Conservation (phyloP, 37 sponge, comb jelly and placozoan species). For the Bolinopsis microptera region DNA sequence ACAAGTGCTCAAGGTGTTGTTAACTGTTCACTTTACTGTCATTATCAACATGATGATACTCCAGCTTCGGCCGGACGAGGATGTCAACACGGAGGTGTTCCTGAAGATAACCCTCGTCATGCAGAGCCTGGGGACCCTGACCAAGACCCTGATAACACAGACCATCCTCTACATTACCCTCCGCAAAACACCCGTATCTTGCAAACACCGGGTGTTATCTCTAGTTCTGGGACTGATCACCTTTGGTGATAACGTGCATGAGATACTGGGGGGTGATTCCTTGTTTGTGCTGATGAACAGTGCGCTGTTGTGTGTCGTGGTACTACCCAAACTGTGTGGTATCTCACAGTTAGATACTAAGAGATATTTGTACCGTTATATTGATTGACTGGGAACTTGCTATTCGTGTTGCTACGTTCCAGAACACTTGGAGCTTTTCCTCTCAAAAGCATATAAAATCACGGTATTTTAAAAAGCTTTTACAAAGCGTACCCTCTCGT, state of each 20-base stretch:
- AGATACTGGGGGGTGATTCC: slow-evolving; percentile 17
- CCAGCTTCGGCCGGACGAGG: neutral
- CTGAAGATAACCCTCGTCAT: neutral
- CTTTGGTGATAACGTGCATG: neutral
- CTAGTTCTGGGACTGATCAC: neutral
- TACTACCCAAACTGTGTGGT: neutral
- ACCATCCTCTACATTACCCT: neutral
- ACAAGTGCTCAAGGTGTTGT: neutral
- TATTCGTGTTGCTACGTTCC: no score
- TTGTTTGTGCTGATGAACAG: neutral
- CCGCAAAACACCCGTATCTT: neutral
- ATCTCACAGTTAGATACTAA: neutral
- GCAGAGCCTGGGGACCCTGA: neutral
- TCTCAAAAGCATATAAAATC: no score
- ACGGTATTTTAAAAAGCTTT: no score
- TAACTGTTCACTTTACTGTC: neutral
- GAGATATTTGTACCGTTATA: neutral
- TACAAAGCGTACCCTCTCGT: slow-evolving; percentile 61
- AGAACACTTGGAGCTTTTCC: no score
- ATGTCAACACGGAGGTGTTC: neutral
- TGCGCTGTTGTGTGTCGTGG: slow-evolving; percentile 9
- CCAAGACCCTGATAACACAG: slow-evolving; percentile 7
- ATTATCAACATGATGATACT: neutral
- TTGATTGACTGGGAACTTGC: neutral
- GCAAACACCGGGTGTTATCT: neutral